Percentiles rank a stretch among this genome's conserved stretches.
phyloP scores from a whole-genome alignment of 2,113 vertebrate genomes.

The Recurvirostra avosetta region DNA sequence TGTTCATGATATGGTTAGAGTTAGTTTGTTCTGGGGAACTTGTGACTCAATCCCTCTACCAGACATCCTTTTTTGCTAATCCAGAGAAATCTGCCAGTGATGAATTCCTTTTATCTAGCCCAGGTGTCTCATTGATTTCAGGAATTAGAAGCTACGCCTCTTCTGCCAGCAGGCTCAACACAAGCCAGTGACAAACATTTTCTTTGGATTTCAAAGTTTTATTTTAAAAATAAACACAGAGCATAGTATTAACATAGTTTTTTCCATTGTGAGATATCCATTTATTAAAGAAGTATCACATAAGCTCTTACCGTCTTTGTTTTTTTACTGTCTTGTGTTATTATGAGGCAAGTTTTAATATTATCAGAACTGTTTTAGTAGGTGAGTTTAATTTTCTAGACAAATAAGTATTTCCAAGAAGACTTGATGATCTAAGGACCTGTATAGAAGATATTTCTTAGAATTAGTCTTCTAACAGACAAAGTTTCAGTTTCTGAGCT shows the following conservation, averaged over 20 bases:
- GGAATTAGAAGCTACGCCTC: neutral
- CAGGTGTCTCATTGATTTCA: conserved; percentile 23
- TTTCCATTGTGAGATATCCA: neutral
- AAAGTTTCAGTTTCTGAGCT: neutral
- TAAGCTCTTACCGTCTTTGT: neutral
- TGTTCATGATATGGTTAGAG: neutral
- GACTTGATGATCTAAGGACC: neutral
- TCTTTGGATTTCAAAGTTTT: conserved; percentile 39
- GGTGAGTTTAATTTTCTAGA: neutral
- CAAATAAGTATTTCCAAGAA: neutral
- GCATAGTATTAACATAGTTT: conserved; percentile 7
- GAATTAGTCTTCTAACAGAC: neutral
- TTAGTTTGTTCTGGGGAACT: neutral
- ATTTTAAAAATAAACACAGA: conserved; percentile 41
- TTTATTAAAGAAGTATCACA: conserved; percentile 12
- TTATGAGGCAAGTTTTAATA: neutral
- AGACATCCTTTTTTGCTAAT: neutral
- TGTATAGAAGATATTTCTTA: neutral
- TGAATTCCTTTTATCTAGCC: conserved; percentile 10
- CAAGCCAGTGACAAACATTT: conserved; percentile 28
- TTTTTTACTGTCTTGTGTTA: neutral
- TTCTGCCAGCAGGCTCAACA: neutral
- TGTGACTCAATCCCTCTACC: neutral
- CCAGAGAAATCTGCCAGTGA: neutral
- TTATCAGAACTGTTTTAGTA: neutral